Evolutionary conservation across 2,888 invertebrate species (phyloP).

Genomic region (Tubulanus polymorphus): DNA sequence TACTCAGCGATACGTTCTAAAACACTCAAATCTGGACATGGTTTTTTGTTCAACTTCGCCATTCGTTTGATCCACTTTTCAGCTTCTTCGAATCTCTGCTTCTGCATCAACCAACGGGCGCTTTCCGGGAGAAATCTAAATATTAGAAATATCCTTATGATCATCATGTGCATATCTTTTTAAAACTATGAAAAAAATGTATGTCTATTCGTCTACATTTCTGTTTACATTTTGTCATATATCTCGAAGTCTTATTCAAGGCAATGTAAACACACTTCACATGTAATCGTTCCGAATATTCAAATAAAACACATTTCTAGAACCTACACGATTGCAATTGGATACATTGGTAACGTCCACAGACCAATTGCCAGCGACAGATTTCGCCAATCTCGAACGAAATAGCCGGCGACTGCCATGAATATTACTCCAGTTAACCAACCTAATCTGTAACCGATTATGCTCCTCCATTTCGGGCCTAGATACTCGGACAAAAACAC

Average conservation of each 20-base stretch:
- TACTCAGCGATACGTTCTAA: constrained; percentile 25
- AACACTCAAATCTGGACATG: constrained; percentile 31
- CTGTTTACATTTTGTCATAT: no score
- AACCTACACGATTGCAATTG: background rate
- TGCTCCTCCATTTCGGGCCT: background rate
- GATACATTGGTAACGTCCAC: background rate
- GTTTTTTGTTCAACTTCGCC: constrained; percentile 37
- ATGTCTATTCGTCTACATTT: no score
- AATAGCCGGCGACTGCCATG: background rate
- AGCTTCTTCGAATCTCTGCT: constrained; percentile 37
- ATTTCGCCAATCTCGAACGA: background rate
- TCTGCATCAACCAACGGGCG: constrained; percentile 44
- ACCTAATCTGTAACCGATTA: background rate
- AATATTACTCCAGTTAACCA: background rate
- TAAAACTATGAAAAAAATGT: no score
- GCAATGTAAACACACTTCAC: no score
- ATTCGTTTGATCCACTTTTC: constrained; percentile 30
- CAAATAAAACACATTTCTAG: no score
- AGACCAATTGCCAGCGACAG: background rate
- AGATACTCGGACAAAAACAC: background rate
- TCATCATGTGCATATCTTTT: no score
- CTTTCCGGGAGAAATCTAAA: constrained; percentile 46
- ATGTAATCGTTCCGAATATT: no score
- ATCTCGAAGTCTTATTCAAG: no score
- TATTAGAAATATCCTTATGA: no score